phyloP scores from a whole-genome alignment of 2,797 vertebrate species.

The Sus cebifrons region DNA sequence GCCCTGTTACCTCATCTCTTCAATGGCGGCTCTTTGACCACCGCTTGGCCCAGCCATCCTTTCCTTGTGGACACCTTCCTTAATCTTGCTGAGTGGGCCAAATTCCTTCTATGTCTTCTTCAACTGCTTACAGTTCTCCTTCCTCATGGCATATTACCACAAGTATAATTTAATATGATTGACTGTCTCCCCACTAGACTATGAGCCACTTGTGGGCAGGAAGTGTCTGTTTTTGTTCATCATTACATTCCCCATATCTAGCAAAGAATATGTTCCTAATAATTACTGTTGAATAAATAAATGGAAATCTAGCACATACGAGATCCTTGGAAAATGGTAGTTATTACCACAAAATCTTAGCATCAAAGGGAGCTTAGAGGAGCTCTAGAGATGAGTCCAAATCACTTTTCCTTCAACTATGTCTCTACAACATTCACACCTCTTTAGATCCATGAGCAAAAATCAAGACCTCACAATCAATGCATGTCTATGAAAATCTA shows the following conservation, averaged over 20 bases:
- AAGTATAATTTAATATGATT: background rate
- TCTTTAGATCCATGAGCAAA: slow-evolving; percentile 9
- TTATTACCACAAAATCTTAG: slow-evolving; percentile 31
- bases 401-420: background rate
- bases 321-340: background rate
- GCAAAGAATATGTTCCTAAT: background rate
- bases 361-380: background rate
- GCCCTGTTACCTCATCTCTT: background rate
- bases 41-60: background rate
- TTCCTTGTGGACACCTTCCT: background rate
- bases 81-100: background rate
- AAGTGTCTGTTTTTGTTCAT: background rate
- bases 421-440: background rate
- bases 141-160: too few species aligned
- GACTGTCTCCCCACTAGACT: background rate
- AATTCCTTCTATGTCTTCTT: background rate
- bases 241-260: background rate
- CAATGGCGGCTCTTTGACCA: background rate
- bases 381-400: background rate
- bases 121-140: background rate
- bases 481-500: background rate
- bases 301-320: background rate
- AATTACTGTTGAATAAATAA: slow-evolving; percentile 33
- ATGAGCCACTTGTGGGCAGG: background rate
- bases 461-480: slow-evolving; percentile 5